Evolutionary conservation across 2,797 vertebrate species (phyloP).

Genomic region (Sebastes minor): DNA sequence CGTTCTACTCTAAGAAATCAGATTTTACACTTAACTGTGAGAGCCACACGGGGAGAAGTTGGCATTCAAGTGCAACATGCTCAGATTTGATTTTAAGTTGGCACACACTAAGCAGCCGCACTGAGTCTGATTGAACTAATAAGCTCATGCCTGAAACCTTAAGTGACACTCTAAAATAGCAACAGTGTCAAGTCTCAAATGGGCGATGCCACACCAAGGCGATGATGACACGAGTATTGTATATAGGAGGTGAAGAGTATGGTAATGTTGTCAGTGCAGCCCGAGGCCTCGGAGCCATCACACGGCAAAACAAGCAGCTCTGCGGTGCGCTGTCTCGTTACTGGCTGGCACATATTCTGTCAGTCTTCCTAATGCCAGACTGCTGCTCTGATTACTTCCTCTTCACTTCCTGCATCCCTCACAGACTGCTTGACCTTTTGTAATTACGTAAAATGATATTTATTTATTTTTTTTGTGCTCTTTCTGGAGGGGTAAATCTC

Average conservation of each 20-base stretch:
- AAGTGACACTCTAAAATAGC: constrained; percentile 74
- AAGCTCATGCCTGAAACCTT: constrained; percentile 75
- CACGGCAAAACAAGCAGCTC: constrained; percentile 58
- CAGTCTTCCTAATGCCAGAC: constrained; percentile 75
- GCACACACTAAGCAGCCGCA: constrained; percentile 58
- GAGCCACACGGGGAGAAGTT: constrained; percentile 48
- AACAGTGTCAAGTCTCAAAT: constrained; percentile 67
- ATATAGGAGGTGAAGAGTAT: constrained; percentile 73
- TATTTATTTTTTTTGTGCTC: constrained; percentile 24
- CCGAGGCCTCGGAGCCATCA: constrained; percentile 67
- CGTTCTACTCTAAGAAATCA: constrained; percentile 35
- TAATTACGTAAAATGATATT: constrained; percentile 67
- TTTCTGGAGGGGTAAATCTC: constrained; percentile 47
- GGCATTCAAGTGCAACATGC: constrained; percentile 41
- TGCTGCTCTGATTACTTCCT: constrained; percentile 78
- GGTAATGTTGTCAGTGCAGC: constrained; percentile 77
- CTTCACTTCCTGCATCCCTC: constrained; percentile 71
- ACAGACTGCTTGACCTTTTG: constrained; percentile 73
- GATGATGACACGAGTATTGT: constrained; percentile 69
- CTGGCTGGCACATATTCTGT: constrained; percentile 77
- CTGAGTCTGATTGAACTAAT: constrained; percentile 78
- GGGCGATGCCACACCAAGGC: constrained; percentile 63
- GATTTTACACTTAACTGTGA: constrained; percentile 47
- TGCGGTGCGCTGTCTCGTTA: constrained; percentile 74
- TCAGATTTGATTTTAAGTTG: constrained; percentile 69